phyloP scores from a whole-genome alignment of 1,140 invertebrate species.

The Macrosteles quadrilineatus region DNA sequence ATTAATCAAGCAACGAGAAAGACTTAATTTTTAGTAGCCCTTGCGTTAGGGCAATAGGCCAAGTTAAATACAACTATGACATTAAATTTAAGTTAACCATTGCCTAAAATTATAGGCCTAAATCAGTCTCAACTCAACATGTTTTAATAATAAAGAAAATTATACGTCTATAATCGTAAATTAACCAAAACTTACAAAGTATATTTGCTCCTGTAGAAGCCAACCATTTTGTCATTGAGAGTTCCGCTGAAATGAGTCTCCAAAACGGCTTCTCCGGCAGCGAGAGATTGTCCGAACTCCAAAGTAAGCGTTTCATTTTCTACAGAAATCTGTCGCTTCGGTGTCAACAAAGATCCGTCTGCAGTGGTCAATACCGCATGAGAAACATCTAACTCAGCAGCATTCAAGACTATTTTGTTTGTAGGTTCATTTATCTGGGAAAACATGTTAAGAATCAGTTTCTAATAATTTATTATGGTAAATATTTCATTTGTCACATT shows the following conservation, averaged over 20 bases:
- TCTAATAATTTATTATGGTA: no score
- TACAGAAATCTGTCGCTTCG: conserved; percentile 58
- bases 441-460: conserved; percentile 23
- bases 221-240: conserved; percentile 94
- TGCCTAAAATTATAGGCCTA: no score
- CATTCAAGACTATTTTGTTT: conserved; percentile 74
- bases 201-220: conserved; percentile 92
- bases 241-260: conserved; percentile 76
- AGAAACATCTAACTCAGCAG: conserved; percentile 72
- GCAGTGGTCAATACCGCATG: conserved; percentile 57
- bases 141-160: no score
- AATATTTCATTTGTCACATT: no score
- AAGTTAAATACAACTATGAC: no score
- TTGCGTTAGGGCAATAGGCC: no score
- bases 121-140: no score
- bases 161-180: no score
- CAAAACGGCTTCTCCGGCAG: conserved; percentile 65
- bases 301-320: conserved; percentile 73
- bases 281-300: conserved; percentile 61
- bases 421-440: conserved; percentile 68
- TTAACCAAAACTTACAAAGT: conserved; percentile 53
- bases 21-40: no score
- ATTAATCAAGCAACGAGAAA: no score
- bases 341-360: conserved; percentile 50
- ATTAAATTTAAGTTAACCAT: no score